phyloP scores from a whole-genome alignment of 2,888 invertebrate species.

The Himalopsyche kuldschensis region DNA sequence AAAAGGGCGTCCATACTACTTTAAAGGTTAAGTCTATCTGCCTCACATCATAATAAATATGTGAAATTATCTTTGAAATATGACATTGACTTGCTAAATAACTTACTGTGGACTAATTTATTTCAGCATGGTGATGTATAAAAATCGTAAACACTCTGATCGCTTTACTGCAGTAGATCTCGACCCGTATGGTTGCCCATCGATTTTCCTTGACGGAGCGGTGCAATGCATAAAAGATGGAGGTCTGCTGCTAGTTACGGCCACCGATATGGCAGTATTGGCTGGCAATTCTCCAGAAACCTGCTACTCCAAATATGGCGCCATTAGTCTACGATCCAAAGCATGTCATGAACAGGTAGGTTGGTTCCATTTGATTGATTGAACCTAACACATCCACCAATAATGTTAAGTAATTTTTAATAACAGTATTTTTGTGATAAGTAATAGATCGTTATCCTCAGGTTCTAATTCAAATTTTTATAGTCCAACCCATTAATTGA shows the following conservation, averaged over 20 bases:
- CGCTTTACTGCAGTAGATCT: slow-evolving; percentile 90
- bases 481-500: too few relatives aligned
- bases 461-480: too few relatives aligned
- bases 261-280: slow-evolving; percentile 95
- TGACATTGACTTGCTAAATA: too few relatives aligned
- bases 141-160: slow-evolving; percentile 64
- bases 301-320: slow-evolving; percentile 91
- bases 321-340: slow-evolving; percentile 81
- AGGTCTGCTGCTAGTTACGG: slow-evolving; percentile 90
- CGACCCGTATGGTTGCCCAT: slow-evolving; percentile 97
- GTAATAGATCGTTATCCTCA: too few relatives aligned
- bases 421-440: too few relatives aligned
- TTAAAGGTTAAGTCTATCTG: too few relatives aligned
- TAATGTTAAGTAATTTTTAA: too few relatives aligned
- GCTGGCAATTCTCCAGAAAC: slow-evolving; percentile 96
- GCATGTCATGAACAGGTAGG: slow-evolving; percentile 93
- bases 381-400: too few relatives aligned
- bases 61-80: background rate
- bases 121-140: slow-evolving; percentile 71
- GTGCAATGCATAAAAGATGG: slow-evolving; percentile 79
- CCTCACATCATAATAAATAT: background rate
- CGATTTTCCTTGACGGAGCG: slow-evolving; percentile 87
- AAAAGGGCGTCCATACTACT: too few relatives aligned
- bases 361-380: slow-evolving; percentile 2
- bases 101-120: background rate